Conservation (phyloP, 2,888 invertebrate species). For the Blera fallax region DNA sequence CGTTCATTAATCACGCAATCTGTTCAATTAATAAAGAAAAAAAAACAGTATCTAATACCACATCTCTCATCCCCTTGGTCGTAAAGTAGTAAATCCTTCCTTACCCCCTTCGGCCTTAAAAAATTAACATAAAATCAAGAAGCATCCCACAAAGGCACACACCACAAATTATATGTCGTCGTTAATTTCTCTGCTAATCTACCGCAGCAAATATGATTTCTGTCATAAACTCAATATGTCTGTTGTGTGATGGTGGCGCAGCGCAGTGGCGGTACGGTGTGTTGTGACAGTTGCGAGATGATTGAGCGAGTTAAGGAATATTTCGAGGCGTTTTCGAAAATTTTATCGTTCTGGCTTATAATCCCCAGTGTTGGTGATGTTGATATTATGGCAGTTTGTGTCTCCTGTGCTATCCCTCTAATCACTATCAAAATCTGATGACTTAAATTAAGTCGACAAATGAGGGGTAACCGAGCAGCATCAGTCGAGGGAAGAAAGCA, state of each 20-base stretch:
- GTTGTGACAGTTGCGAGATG: constrained; percentile 71
- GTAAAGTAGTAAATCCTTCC: constrained; percentile 37
- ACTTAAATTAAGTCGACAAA: constrained; percentile 68
- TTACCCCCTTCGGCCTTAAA: neutral
- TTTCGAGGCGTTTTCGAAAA: constrained; percentile 62
- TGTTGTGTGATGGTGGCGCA: constrained; percentile 3
- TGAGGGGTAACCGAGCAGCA: constrained; percentile 40
- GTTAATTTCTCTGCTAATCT: constrained; percentile 72
- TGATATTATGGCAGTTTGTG: constrained; percentile 56
- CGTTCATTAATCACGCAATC: constrained; percentile 55
- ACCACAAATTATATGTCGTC: constrained; percentile 66
- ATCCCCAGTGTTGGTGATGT: constrained; percentile 20
- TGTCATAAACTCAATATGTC: constrained; percentile 72
- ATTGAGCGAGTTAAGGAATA: constrained; percentile 63
- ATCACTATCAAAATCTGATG: constrained; percentile 68
- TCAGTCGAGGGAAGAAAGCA: neutral
- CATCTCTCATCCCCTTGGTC: constrained; percentile 6
- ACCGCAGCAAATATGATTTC: constrained; percentile 73
- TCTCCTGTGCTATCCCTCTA: constrained; percentile 53
- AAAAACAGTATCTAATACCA: constrained; percentile 11
- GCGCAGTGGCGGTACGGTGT: constrained; percentile 35
- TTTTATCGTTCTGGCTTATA: constrained; percentile 61
- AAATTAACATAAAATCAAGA: constrained; percentile 69
- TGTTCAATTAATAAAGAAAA: constrained; percentile 56
- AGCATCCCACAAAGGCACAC: constrained; percentile 56